Base-by-base conservation (phyloP, 2,888 invertebrate genomes). In the Drosophila robusta region DNA sequence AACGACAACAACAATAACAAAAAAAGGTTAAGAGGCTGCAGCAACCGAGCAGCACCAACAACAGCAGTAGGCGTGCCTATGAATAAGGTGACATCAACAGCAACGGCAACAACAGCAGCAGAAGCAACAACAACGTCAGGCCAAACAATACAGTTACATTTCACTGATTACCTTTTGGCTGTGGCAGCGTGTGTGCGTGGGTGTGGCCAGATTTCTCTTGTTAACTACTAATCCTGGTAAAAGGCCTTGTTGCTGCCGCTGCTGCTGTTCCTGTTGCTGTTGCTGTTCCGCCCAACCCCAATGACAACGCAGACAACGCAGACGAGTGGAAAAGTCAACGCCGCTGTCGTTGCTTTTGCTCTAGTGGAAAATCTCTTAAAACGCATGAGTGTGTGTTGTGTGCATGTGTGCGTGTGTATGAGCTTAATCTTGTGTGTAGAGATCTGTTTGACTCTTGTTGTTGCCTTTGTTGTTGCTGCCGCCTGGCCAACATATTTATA, bases 141-240 rank as follows among this genome's bases (percentile, higher is more conserved):
- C 77, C 81, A 84, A 78, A 85, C 89, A 84, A 89, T 87, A 85
- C 78, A 78, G 89, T 87, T 89, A 89, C 89, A 88, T 90, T 85
- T 85, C 77, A 75, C 78, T 88, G 88, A 88, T 88, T 88, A 89
- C 89, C 86, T 87, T 89, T 87, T 77, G 89, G 85, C 70, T 87
- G 74, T 75, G 73, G 39, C 39, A 41, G 38, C 36, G 29, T 67
- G 55, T 57, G 63, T 70, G 63, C 57, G 69, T 73, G 71, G 78
- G 81, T 67, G 69, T 81, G 84, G 84, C 77, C 80, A 86, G 83
- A 88, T 86, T 83, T 76, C 89, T 86, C 77, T 88, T 86, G 80
- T 86, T 87, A 89, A 80, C 87, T 87, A 88, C 87, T 89, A 89
- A 87, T 87, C 89, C 89, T 82, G 77, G 89, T 87, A 87, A 83